These are phyloP conservation scores for Mylabris sibirica DNA, from an alignment of 2,888 invertebrate genomes.

Conservation along the genomic window DNA sequence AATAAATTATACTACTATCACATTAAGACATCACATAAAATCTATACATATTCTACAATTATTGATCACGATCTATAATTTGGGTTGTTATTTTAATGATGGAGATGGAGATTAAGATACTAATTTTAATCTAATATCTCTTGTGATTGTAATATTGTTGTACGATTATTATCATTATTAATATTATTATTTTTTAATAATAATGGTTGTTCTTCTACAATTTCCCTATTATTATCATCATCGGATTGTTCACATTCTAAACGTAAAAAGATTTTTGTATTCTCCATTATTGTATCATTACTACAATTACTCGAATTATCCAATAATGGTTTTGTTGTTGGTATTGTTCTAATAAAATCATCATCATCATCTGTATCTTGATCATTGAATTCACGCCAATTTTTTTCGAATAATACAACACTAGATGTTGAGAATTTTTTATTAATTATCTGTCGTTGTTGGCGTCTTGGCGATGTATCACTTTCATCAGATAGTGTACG, in stretches of 20 bases:
- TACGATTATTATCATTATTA: background rate
- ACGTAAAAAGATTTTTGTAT: constrained; percentile 58
- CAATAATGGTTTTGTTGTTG: constrained; percentile 52
- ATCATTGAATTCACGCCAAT: constrained; percentile 56
- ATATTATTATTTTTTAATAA: constrained; percentile 4
- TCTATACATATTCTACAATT: constrained; percentile 33
- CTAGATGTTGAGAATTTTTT: constrained; percentile 59
- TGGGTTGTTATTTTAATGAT: background rate
- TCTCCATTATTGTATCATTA: constrained; percentile 59
- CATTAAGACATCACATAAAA: constrained; percentile 50
- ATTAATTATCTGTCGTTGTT: constrained; percentile 50
- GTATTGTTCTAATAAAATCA: constrained; percentile 43
- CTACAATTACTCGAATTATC: constrained; percentile 56
- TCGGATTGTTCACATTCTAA: constrained; percentile 53
- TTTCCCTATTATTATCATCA: constrained; percentile 52
- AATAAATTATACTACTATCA: constrained; percentile 30
- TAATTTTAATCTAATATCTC: constrained; percentile 50
- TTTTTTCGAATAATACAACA: constrained; percentile 58
- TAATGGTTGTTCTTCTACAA: constrained; percentile 21
- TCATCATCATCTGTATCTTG: constrained; percentile 47
- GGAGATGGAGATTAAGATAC: background rate
- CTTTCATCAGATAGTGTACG: constrained; percentile 78
- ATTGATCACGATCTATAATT: background rate
- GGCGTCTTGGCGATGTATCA: constrained; percentile 62
- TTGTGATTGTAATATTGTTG: constrained; percentile 47